Conservation (phyloP, 1,140 invertebrate species). For the Triops longicaudatus region DNA sequence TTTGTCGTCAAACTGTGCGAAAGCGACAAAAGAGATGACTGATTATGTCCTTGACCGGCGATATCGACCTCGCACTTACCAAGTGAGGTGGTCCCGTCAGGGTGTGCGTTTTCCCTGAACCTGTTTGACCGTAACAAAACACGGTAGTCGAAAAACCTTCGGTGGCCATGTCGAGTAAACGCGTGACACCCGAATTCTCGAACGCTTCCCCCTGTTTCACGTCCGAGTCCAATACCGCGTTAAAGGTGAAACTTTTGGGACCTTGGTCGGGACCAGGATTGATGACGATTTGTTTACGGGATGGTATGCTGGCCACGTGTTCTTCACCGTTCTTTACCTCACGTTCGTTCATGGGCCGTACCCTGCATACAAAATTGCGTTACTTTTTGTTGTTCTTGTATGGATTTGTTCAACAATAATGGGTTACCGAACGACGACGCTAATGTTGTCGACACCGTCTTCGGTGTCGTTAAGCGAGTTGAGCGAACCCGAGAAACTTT, state of each 20-base stretch:
- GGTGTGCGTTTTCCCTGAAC: constrained; percentile 91
- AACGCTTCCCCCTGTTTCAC: constrained; percentile 68
- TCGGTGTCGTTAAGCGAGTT: constrained; percentile 35
- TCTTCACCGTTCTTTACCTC: background rate
- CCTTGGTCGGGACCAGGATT: constrained; percentile 46
- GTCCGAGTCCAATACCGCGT: constrained; percentile 79
- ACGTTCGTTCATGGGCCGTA: constrained; percentile 31
- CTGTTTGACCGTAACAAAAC: constrained; percentile 95
- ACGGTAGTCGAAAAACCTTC: constrained; percentile 88
- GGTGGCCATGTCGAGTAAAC: constrained; percentile 82
- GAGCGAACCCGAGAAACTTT: constrained; percentile 35
- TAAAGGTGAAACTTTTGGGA: constrained; percentile 70
- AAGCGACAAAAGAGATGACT: background rate
- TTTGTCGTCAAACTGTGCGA: constrained; percentile 55
- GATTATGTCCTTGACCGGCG: background rate
- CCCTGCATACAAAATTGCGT: constrained; percentile 33
- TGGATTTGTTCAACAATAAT: constrained; percentile 19
- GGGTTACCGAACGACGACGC: constrained; percentile 34
- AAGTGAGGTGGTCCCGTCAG: constrained; percentile 81
- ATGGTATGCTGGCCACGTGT: background rate
- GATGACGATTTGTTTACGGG: background rate
- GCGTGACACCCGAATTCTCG: constrained; percentile 71
- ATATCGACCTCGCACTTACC: constrained; percentile 44
- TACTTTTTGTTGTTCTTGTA: background rate
- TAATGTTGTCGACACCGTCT: constrained; percentile 33